Base-by-base conservation (phyloP, 2,113 vertebrate genomes). In the Nibea coibor region DNA sequence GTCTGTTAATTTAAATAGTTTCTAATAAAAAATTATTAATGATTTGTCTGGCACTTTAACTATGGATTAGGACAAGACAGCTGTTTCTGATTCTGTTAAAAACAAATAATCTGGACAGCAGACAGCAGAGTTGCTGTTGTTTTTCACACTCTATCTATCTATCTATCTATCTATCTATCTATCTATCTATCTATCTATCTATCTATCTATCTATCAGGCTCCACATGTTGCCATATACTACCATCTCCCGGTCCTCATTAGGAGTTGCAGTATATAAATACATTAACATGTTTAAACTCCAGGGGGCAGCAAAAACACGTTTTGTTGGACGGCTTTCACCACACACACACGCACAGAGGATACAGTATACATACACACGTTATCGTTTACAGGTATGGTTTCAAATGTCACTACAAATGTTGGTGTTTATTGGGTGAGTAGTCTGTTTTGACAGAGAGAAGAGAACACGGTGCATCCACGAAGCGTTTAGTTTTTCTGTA, bases 301-400 rank as follows among this genome's bases (percentile, higher is more conserved):
- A 89, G 91, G 24, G 66, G 90, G 91, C 91, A 85, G 66, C 73
- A 89, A 72, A 83, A 86, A 75, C 83, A 80, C 20, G 6, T 39
- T 50, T 63, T 22, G 14, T 17, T 48, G 20, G 4, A 24, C 4
- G 0, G 19, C 10, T 24, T 62, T 42, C 15, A 56, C 6, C 54
- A 42, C 69, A 58, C 14, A 19, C 17, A 43, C 26, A 28, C 15
- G 20, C 17, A 17, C 16, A 31, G 0, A 9, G 0, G 1, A 22
- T 9, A 64, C 19, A 10, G 26, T 3, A 53, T n/a, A 57, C 19
- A 68, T n/a, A 22, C 14, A 43, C 50, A 20, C 0, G 26, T 24
- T n/a, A 47, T 56, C 9, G 15, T 39, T 4, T 67, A 7, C 45
- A 45, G 5, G 35, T 5, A 0, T n/a, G 48, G n/a, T 56, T 5